Percentiles rank a stretch among this genome's conserved stretches.
phyloP scores from a whole-genome alignment of 1,140 invertebrate genomes.

The Pseudachorutes palmiensis region DNA sequence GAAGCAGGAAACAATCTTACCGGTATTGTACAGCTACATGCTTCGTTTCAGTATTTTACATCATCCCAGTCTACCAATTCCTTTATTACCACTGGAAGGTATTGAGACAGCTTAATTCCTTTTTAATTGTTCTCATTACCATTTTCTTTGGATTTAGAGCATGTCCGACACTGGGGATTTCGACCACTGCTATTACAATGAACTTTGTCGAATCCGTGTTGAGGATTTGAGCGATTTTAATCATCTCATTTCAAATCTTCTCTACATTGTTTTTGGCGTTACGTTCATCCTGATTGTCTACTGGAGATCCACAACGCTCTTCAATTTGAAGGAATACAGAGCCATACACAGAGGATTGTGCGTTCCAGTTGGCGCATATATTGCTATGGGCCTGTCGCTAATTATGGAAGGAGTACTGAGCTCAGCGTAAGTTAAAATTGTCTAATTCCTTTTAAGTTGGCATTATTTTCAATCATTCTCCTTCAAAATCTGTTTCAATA shows the following conservation, averaged over 20 bases:
- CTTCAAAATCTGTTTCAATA: no score
- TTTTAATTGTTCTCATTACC: not conserved
- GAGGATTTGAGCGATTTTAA: constrained; percentile 14
- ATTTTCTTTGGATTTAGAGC: not conserved
- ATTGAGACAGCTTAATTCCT: not conserved
- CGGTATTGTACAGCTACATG: constrained; percentile 2
- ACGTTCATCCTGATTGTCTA: constrained; percentile 2
- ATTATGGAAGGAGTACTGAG: constrained; percentile 17
- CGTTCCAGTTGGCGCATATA: constrained; percentile 7
- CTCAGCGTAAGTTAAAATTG: no score
- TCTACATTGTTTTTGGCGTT: constrained; percentile 12
- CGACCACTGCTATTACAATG: constrained; percentile 18
- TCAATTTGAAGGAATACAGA: not conserved
- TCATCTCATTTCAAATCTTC: constrained; percentile 15
- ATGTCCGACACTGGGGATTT: constrained; percentile 13
- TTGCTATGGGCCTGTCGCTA: constrained; percentile 12
- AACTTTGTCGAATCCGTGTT: constrained; percentile 11
- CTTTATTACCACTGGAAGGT: constrained; percentile 14
- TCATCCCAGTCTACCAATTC: constrained; percentile 15
- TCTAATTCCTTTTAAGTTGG: no score
- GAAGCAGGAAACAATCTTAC: not conserved
- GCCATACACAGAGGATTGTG: not conserved
- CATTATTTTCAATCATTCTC: no score
- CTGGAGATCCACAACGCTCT: constrained; percentile 3
- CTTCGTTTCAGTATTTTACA: constrained; percentile 12